These are phyloP conservation scores for Myodes glareolus DNA, from an alignment of 2,113 vertebrate genomes.

Conservation along the genomic window DNA sequence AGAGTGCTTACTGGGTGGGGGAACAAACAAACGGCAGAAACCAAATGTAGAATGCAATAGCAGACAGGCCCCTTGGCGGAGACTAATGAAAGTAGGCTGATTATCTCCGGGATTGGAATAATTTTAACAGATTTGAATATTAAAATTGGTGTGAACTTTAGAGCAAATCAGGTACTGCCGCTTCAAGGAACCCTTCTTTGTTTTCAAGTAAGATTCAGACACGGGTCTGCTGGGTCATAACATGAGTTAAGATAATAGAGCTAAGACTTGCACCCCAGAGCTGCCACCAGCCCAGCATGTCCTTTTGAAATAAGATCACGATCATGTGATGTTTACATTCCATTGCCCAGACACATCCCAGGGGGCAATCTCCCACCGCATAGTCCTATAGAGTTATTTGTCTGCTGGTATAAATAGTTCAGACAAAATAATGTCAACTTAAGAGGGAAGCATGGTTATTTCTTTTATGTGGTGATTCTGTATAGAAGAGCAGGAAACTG, in stretches of 20 bases:
- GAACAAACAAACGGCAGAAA: background rate
- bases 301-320: conserved; percentile 31
- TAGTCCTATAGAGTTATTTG: background rate
- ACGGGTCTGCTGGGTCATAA: background rate
- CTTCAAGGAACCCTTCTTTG: background rate
- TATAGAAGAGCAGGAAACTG: background rate
- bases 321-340: background rate
- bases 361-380: background rate
- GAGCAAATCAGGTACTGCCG: background rate
- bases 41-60: background rate
- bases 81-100: background rate
- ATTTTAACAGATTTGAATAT: conserved; percentile 6
- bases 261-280: background rate
- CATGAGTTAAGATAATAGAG: background rate
- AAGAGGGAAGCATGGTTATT: background rate
- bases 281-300: background rate
- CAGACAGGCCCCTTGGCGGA: background rate
- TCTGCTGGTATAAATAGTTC: conserved; percentile 16
- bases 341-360: background rate
- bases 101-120: background rate
- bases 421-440: conserved; percentile 15
- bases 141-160: background rate
- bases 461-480: background rate
- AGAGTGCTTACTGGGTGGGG: background rate
- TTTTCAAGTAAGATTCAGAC: conserved; percentile 20